These are phyloP conservation scores for Sebastes jordani DNA, from an alignment of 2,797 vertebrate species.

Conservation along the genomic window DNA sequence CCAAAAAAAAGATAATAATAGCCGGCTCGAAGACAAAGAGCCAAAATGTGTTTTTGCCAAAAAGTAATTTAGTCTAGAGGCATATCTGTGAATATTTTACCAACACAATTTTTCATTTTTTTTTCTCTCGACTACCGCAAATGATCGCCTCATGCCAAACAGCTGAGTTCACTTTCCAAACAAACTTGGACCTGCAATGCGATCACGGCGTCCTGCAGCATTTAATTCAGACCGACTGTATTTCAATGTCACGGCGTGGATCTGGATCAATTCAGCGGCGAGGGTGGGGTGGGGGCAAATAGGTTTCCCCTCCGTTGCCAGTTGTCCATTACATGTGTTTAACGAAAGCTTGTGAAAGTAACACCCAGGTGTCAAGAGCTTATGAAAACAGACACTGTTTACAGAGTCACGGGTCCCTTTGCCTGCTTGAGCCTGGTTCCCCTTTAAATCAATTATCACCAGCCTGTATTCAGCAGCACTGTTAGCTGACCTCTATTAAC, in stretches of 20 bases:
- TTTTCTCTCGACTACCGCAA: constrained; percentile 18
- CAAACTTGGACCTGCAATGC: constrained; percentile 19
- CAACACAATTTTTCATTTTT: constrained; percentile 34
- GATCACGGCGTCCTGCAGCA: neutral
- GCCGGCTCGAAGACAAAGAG: constrained; percentile 23
- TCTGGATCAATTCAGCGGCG: neutral
- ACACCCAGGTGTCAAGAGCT: constrained; percentile 73
- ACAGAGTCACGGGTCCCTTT: constrained; percentile 54
- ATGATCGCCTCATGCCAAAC: constrained; percentile 41
- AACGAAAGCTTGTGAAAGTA: constrained; percentile 70
- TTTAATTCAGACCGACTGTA: constrained; percentile 11
- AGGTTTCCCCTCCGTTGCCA: constrained; percentile 49
- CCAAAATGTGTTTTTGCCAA: constrained; percentile 55
- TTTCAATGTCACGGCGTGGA: neutral
- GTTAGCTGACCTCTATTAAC: constrained; percentile 41
- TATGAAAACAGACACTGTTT: constrained; percentile 74
- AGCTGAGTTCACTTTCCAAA: constrained; percentile 51
- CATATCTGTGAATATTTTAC: constrained; percentile 57
- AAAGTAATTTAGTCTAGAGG: constrained; percentile 45
- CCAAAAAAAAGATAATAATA: constrained; percentile 30
- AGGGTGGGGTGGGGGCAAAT: constrained; percentile 11
- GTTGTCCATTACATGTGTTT: constrained; percentile 75
- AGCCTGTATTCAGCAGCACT: constrained; percentile 6
- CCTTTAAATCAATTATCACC: constrained; percentile 68
- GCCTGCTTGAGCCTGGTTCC: constrained; percentile 26